Base-by-base conservation (phyloP, 2,888 invertebrate genomes). In the Erebia ligea region DNA sequence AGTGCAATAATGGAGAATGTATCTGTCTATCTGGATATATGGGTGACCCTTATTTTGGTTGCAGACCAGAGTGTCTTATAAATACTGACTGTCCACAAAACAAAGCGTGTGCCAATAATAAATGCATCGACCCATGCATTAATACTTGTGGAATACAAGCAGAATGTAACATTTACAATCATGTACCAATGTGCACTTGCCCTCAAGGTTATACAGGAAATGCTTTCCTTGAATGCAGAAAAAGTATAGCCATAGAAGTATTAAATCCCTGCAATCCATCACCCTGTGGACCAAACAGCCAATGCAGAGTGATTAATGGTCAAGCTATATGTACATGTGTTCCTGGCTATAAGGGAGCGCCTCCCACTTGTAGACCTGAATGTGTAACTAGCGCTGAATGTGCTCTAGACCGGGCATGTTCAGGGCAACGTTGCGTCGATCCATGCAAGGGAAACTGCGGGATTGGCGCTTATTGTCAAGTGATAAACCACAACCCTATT, bases 41-140 rank as follows among this genome's bases (percentile, higher is more conserved):
- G 79, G 97, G 97, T 34, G 96, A 97, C 89, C 97, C 97, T 3
- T 96, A 96, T 80, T 89, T 94, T 76, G 96, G 96, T 40, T 97
- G 97, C 83, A 94, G 97, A 77, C 97, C 97, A n/a, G 97, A 97
- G 88, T 97, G 97, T 85, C 94, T 97, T 45, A 86, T 96, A 48
- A 97, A 95, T 79, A 92, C 92, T 15, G 97, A 97, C 79, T 97
- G 97, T 83, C 87, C 95, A 9, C 93, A 95, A 76, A 93, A 95
- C 80, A 95, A 94, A 82, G 96, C 97, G 52, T 97, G 97, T 80
- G 88, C 95, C 3, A 94, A 94, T 84, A 96, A 95, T 81, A 97
- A 97, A 89, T 98, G 97, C 81, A 83, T 93, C 59, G 96, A 97
- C 86, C 97, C 97, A 45, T 97, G 98, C 80, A 90, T 95, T 11